phyloP scores from a whole-genome alignment of 1,140 invertebrate genomes.

The Spodoptera litura region DNA sequence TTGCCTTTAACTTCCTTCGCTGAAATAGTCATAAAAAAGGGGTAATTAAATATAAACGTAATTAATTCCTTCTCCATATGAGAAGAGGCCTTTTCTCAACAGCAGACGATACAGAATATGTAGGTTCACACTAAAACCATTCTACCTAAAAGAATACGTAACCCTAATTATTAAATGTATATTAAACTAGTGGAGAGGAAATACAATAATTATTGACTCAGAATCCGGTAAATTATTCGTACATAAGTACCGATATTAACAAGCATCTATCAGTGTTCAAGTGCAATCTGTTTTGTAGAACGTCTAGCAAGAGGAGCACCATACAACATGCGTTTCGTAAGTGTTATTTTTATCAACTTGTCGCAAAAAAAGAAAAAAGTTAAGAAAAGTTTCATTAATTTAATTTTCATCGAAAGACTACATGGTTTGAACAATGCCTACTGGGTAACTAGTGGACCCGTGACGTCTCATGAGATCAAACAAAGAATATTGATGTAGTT shows the following conservation, averaged over 20 bases:
- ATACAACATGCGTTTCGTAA: neutral
- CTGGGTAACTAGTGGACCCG: too few species aligned
- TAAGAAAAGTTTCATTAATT: neutral
- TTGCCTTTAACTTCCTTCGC: too few species aligned
- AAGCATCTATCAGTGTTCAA: neutral
- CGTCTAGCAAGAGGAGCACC: neutral
- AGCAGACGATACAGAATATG: too few species aligned
- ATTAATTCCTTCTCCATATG: too few species aligned
- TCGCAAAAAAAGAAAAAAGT: neutral
- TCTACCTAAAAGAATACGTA: neutral
- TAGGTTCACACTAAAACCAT: too few species aligned
- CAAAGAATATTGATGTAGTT: too few species aligned
- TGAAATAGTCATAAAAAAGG: too few species aligned
- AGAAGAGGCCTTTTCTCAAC: too few species aligned
- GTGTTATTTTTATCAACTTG: neutral
- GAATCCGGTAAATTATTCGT: constrained; percentile 1
- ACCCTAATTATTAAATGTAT: neutral
- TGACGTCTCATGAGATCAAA: too few species aligned
- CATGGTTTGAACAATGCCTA: too few species aligned
- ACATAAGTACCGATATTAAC: constrained; percentile 1
- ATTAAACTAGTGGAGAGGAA: neutral
- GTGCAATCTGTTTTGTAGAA: constrained; percentile 5
- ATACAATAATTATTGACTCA: neutral
- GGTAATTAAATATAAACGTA: too few species aligned
- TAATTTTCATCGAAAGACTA: too few species aligned